phyloP scores from a whole-genome alignment of 2,113 vertebrate genomes.

The Mola mola region DNA sequence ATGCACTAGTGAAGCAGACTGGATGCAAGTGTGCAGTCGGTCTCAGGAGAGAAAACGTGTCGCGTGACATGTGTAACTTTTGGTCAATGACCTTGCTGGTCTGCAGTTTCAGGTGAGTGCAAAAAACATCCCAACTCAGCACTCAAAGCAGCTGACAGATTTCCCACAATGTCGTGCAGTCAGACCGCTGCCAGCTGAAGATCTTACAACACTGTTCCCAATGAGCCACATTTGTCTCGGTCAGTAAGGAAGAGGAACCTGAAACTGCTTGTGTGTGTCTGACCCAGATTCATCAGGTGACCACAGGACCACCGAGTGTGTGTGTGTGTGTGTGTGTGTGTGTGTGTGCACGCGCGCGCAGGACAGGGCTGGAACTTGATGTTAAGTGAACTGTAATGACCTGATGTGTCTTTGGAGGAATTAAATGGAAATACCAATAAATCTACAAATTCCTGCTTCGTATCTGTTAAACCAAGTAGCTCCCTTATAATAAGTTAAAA shows the following conservation, averaged over 20 bases:
- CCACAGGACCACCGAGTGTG: background rate
- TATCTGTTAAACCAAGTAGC: no score
- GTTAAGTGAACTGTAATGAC: conserved; percentile 41
- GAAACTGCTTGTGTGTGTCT: conserved; percentile 28
- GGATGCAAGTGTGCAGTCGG: no score
- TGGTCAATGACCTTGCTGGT: conserved; percentile 6
- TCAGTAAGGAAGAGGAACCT: conserved; percentile 65
- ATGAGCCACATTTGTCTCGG: no score
- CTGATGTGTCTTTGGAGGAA: background rate
- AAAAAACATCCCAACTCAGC: conserved; percentile 22
- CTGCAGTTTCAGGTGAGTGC: conserved; percentile 15
- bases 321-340: background rate
- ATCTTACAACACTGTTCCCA: background rate
- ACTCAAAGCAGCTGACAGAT: background rate
- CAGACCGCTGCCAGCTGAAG: conserved; percentile 6
- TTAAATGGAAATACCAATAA: no score
- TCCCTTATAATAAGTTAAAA: no score
- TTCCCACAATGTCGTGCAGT: conserved; percentile 23
- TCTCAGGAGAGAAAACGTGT: no score
- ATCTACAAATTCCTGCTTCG: no score
- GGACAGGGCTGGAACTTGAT: background rate
- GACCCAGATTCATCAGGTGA: conserved; percentile 30
- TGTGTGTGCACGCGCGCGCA: conserved; percentile 1
- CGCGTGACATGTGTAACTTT: background rate
- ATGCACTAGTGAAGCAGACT: no score